Evolutionary conservation across 2,888 invertebrate genomes (phyloP), one percentile per base, ranked within the genome.

Genomic region (Tetragnatha montana): DNA sequence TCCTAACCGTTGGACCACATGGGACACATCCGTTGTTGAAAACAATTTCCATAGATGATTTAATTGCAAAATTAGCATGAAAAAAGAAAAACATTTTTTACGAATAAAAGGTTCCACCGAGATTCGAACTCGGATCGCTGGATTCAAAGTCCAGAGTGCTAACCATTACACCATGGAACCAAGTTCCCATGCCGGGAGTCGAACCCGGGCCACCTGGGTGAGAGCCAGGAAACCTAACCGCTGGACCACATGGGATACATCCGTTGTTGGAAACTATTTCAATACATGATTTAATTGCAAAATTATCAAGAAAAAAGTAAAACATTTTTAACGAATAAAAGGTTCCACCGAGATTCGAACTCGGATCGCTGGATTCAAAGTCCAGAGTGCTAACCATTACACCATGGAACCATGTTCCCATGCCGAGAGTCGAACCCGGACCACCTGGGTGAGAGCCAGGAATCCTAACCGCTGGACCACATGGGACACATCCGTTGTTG

Each of bases 401-500:
- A n/a, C n/a, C 10, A 14, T 60, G 14, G 14, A 60, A 60, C 10
- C 14, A 60, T 6, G 1, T 14, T 60, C 12, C 14, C 1, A 60
- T 60, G 10, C 14, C 14, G 14, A 6, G 10, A 60, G 14, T 10
- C 14, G 10, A 60, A 60, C 10, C 60, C 14, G 14, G 14, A 6
- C 60, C 14, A 14, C 14, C 14, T 14, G 14, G 60, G 60, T 60
- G 60, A 60, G 60, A 60, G 12, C 60, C 60, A 60, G 60, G 60
- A 60, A 60, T 60, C 60, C 60, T 60, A 60, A 60, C 60, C 60
- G 60, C 60, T 60, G 60, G 60, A 60, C 60, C 60, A 60, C 60
- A 60, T 60, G 60, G 60, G 60, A 60, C 10, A 14, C 60, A 60
- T 60, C 14, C 0, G 6, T 14, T 60, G 3, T 4, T 60, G 0